These are phyloP conservation scores for Gila orcuttii DNA, from an alignment of 2,113 vertebrate species.

Conservation along the genomic window DNA sequence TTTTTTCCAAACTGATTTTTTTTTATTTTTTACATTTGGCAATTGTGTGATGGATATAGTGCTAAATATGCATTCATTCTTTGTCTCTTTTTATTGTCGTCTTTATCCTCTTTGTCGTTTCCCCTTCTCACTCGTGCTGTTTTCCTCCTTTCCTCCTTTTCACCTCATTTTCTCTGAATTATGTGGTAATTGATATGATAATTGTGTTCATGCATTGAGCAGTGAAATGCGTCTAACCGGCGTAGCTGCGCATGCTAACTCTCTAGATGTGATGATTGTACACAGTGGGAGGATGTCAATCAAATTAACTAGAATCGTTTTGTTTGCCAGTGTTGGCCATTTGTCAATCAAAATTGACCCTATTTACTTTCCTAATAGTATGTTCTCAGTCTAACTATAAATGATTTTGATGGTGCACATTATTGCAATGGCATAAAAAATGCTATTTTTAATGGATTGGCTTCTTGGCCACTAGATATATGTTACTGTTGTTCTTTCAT, in stretches of 20 bases:
- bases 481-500: no score
- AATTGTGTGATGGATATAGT: background rate
- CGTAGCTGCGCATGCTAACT: background rate
- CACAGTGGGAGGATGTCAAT: background rate
- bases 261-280: background rate
- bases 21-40: constrained; percentile 3
- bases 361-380: background rate
- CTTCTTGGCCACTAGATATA: no score
- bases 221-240: background rate
- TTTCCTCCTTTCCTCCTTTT: background rate
- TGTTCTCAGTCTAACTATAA: background rate
- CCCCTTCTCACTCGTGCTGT: background rate
- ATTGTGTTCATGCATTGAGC: constrained; percentile 7
- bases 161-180: background rate
- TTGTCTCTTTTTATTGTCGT: background rate
- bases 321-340: background rate
- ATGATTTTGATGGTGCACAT: background rate
- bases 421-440: no score
- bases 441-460: no score
- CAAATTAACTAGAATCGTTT: background rate
- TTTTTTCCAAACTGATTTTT: constrained; percentile 9
- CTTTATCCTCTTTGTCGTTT: background rate
- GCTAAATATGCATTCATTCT: background rate
- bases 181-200: constrained; percentile 37
- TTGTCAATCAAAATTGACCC: background rate